Conservation (phyloP, 1,140 invertebrate genomes). For the Harlomillsia oculata region DNA sequence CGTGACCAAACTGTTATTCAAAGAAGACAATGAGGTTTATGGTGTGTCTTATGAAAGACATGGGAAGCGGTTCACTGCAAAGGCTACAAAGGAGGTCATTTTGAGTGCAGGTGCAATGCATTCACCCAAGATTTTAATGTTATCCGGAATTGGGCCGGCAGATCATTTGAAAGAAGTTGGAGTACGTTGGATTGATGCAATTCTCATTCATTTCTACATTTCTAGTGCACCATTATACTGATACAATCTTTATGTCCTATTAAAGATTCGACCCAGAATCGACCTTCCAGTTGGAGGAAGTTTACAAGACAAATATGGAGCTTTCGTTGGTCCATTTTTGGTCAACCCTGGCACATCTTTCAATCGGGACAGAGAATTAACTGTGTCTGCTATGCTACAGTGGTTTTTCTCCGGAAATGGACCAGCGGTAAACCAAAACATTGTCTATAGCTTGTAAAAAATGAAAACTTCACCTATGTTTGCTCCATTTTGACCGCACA, state of each 20-base stretch:
- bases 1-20: neutral
- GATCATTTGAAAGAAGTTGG: neutral
- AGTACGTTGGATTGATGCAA: neutral
- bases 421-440: no score
- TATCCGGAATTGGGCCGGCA: neutral
- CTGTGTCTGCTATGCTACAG: neutral
- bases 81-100: neutral
- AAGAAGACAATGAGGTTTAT: neutral
- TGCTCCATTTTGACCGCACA: no score
- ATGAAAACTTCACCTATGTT: no score
- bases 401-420: neutral
- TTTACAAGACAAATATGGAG: neutral
- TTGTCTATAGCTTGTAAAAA: no score
- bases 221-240: neutral
- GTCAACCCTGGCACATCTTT: neutral
- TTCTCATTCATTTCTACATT: neutral
- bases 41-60: neutral
- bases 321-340: conserved; percentile 1
- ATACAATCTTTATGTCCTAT: neutral
- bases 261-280: neutral
- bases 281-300: neutral
- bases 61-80: neutral
- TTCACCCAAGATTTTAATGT: neutral
- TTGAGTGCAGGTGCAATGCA: neutral
- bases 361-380: neutral